Conservation (phyloP, 2,888 invertebrate genomes). For the Drosophila pegasa region DNA sequence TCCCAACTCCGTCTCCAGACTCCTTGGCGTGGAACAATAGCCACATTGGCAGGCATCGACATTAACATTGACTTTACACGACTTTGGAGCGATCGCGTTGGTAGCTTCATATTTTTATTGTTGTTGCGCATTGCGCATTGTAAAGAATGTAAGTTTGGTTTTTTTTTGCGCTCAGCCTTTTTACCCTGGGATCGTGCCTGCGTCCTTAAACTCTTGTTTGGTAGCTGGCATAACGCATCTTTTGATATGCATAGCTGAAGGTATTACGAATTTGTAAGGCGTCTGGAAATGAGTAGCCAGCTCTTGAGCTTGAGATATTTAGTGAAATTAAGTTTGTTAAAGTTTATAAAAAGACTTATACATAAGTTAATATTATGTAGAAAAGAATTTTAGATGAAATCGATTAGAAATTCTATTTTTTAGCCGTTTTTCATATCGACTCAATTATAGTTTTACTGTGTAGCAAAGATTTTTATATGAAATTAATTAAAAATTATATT, state of each 20-base stretch:
- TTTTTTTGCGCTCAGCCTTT: slow-evolving; percentile 2
- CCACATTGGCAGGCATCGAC: slow-evolving; percentile 65
- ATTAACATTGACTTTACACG: slow-evolving; percentile 84
- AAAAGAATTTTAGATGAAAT: too few relatives aligned
- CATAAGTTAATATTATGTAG: too few relatives aligned
- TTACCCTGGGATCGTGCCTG: slow-evolving; percentile 61
- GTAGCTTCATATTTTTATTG: slow-evolving; percentile 82
- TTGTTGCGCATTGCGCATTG: slow-evolving; percentile 74
- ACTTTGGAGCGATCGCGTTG: slow-evolving; percentile 75
- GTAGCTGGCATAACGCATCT: slow-evolving; percentile 60
- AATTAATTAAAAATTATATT: too few relatives aligned
- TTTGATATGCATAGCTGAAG: slow-evolving; percentile 27
- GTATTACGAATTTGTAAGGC: slow-evolving; percentile 17
- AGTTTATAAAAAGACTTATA: too few relatives aligned
- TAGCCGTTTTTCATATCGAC: too few relatives aligned
- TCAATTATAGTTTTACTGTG: too few relatives aligned
- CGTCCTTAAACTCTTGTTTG: slow-evolving; percentile 71
- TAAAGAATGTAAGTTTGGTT: slow-evolving; percentile 60
- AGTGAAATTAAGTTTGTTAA: too few relatives aligned
- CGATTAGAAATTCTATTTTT: too few relatives aligned
- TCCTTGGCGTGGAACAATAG: slow-evolving; percentile 63
- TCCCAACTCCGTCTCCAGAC: slow-evolving; percentile 36
- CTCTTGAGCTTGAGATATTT: not conserved
- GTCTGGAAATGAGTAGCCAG: not conserved
- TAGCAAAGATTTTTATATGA: too few relatives aligned